Evolutionary conservation across 2,797 vertebrate genomes (phyloP).

Genomic region (Muscicapa striata): DNA sequence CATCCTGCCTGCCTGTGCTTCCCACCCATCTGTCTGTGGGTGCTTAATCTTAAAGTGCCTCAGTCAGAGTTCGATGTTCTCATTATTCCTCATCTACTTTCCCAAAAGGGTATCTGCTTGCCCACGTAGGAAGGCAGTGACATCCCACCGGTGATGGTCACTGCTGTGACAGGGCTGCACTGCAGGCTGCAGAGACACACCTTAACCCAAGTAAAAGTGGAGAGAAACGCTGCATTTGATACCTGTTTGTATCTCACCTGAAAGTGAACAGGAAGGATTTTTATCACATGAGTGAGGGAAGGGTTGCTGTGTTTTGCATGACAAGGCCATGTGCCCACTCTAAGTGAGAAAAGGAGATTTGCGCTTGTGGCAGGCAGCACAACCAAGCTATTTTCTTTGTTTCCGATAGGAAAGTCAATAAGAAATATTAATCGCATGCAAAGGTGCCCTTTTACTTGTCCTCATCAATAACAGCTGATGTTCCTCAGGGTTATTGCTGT

Average conservation of each 20-base stretch:
- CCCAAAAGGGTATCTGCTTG: background rate
- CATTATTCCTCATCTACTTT: background rate
- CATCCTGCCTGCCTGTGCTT: background rate
- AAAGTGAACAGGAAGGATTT: background rate
- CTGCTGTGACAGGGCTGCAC: background rate
- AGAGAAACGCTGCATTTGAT: background rate
- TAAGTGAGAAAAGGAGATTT: background rate
- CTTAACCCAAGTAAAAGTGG: background rate
- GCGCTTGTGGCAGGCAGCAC: background rate
- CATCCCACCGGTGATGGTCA: background rate
- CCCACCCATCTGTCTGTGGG: background rate
- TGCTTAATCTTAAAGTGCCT: background rate
- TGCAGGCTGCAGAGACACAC: background rate
- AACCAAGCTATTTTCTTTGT: background rate
- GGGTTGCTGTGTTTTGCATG: fast-evolving
- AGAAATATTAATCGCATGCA: background rate
- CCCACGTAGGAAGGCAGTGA: fast-evolving
- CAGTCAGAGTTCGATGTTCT: background rate
- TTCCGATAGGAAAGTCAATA: background rate
- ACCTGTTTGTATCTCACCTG: background rate
- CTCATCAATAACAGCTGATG: background rate
- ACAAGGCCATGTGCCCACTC: fast-evolving
- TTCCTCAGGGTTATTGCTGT: background rate
- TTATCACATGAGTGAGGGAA: background rate
- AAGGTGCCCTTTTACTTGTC: background rate